These are phyloP conservation scores for Ophion costatus DNA, from an alignment of 2,888 invertebrate genomes.

Conservation along the genomic window DNA sequence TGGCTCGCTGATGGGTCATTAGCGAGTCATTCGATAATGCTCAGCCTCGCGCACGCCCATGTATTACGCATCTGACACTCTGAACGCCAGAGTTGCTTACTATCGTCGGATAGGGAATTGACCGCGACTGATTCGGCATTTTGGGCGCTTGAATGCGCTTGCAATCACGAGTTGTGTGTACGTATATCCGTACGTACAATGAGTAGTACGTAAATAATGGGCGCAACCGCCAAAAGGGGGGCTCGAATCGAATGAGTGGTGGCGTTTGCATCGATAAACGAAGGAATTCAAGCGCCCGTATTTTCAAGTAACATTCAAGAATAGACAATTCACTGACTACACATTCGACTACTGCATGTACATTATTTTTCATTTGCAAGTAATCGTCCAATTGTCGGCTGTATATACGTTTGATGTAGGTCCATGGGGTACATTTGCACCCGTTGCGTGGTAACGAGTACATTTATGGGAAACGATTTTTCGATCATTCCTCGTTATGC, in stretches of 20 bases:
- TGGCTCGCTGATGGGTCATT: conserved; percentile 64
- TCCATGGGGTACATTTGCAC: too few relatives aligned
- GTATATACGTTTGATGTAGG: too few relatives aligned
- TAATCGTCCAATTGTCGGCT: too few relatives aligned
- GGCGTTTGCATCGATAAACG: not conserved
- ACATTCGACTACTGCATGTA: not conserved
- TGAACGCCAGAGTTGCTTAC: conserved; percentile 43
- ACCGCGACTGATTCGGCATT: conserved; percentile 60
- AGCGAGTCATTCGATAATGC: conserved; percentile 63
- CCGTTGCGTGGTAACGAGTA: too few relatives aligned
- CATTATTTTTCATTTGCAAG: too few relatives aligned
- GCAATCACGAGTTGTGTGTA: conserved; percentile 50
- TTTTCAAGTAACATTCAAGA: not conserved
- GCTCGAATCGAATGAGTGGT: conserved; percentile 11
- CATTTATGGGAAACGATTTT: too few relatives aligned
- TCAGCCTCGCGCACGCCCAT: conserved; percentile 26
- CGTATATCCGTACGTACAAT: not conserved
- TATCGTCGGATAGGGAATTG: conserved; percentile 37
- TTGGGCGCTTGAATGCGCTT: conserved; percentile 55
- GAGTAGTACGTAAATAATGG: conserved; percentile 33
- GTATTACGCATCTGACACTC: conserved; percentile 46
- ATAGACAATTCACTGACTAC: not conserved
- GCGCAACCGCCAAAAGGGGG: not conserved
- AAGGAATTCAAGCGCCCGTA: not conserved
- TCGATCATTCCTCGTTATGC: too few relatives aligned